These are phyloP conservation scores for Bombus picipes DNA, from an alignment of 1,140 invertebrate species.

Conservation along the genomic window DNA sequence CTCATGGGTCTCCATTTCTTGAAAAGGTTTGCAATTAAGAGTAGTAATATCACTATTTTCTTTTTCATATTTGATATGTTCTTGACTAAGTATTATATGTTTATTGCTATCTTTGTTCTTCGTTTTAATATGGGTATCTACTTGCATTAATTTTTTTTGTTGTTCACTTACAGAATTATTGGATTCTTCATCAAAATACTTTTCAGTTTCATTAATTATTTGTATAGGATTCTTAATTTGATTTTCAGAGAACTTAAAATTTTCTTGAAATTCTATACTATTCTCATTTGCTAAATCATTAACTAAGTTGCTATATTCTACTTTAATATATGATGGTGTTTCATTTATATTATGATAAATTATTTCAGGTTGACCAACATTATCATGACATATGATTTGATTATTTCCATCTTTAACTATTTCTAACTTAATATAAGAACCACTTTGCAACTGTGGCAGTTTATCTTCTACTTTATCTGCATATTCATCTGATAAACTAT, in stretches of 20 bases:
- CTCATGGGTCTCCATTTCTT: slow-evolving; percentile 44
- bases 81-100: slow-evolving; percentile 36
- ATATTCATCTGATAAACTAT: slow-evolving; percentile 31
- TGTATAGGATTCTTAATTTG: slow-evolving; percentile 27
- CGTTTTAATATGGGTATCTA: slow-evolving; percentile 27
- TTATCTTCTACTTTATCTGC: slow-evolving; percentile 28
- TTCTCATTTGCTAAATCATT: slow-evolving; percentile 42
- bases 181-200: slow-evolving; percentile 33
- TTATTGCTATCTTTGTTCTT: slow-evolving; percentile 34
- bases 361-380: slow-evolving; percentile 36
- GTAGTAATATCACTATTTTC: slow-evolving; percentile 14
- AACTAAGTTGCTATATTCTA: slow-evolving; percentile 52
- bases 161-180: slow-evolving; percentile 3
- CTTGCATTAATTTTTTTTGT: slow-evolving; percentile 44
- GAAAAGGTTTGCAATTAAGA: slow-evolving; percentile 40
- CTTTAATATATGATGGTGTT: slow-evolving; percentile 26
- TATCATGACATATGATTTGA: slow-evolving; percentile 44
- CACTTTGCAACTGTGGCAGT: slow-evolving; percentile 42
- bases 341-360: slow-evolving; percentile 45
- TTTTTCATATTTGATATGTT: slow-evolving; percentile 45
- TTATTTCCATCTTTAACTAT: slow-evolving; percentile 27
- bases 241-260: slow-evolving; percentile 30
- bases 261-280: slow-evolving; percentile 14
- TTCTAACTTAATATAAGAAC: slow-evolving; percentile 53
- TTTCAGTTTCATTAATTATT: slow-evolving; percentile 14